Evolutionary conservation across 2,888 invertebrate genomes (phyloP), one percentile per base, ranked within the genome.

Genomic region (Morpho achilles): DNA sequence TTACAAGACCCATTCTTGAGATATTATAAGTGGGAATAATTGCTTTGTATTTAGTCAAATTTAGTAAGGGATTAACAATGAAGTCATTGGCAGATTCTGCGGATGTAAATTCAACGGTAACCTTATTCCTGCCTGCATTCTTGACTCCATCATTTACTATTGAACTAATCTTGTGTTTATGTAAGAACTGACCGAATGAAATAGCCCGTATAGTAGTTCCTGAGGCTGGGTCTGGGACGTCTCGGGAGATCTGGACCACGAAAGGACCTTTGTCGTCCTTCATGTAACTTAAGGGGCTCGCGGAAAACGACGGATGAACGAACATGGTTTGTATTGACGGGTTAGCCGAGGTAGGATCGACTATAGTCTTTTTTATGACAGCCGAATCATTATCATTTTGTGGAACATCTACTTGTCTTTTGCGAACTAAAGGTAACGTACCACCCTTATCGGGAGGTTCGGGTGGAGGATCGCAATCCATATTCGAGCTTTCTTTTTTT

Each of bases 131-230:
- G 2, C 65, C 61, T 4, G 50, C 50, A 41, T 42, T 46, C 56
- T 61, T 63, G 7, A 60, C 61, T n/a, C 61, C 61, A 32, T 60
- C 61, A 9, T 46, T 57, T 1, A 51, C 8, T 7, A 65, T 58
- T 5, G 44, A 8, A 16, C 8, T 3, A 9, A 63, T 40, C 9
- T 59, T 61, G 8, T 61, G 44, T 23, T 54, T 52, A 8, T 43
- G 16, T 6, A 61, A 10, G 46, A 58, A 57, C 10, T 53, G 47
- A 8, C 58, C 59, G 10, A 59, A 59, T 40, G 55, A 55, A 8
- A 63, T 50, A 1, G 50, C 52, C 0, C 53, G 40, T 4, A 60
- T 39, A 2, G 50, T 47, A 9, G 42, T 8, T 8, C 55, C 59
- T 16, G 16, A 16, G 16, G 16, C 16, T 16, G 16, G 16, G 16